These are phyloP conservation scores for Embidobia sp. DNA, from an alignment of 2,888 invertebrate genomes.

Conservation along the genomic window DNA sequence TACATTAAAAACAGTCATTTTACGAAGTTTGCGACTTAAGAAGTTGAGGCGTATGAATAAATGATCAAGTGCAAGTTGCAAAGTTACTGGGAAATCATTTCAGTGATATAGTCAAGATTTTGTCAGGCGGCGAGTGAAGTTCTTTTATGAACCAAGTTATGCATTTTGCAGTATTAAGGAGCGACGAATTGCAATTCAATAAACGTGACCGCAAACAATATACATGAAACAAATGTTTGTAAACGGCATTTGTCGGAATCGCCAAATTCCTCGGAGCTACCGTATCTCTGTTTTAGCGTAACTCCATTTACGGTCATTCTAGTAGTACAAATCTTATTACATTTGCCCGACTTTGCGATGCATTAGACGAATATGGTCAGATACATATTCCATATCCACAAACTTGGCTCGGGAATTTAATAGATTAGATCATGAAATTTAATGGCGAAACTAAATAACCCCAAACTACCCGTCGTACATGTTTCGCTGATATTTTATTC, in stretches of 20 bases:
- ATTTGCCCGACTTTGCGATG: slow-evolving; percentile 40
- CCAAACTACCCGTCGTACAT: slow-evolving; percentile 5
- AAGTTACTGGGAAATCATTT: slow-evolving; percentile 10
- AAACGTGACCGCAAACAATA: slow-evolving; percentile 2
- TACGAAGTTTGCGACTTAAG: too few relatives aligned
- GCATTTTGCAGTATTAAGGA: background rate
- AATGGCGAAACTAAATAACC: slow-evolving; percentile 34
- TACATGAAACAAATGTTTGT: slow-evolving; percentile 1
- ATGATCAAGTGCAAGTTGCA: slow-evolving; percentile 4
- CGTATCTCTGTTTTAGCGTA: slow-evolving; percentile 20
- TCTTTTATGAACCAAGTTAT: slow-evolving; percentile 2
- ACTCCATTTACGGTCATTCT: slow-evolving; percentile 33
- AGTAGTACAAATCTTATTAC: slow-evolving; percentile 50
- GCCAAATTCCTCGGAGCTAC: slow-evolving; percentile 13
- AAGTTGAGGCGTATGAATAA: slow-evolving; percentile 2
- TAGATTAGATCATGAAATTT: slow-evolving; percentile 40
- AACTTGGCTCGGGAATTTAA: slow-evolving; percentile 23
- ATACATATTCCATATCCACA: slow-evolving; percentile 32
- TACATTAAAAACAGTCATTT: too few relatives aligned
- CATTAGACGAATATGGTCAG: slow-evolving; percentile 47
- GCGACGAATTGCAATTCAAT: background rate
- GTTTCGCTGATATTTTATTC: slow-evolving; percentile 21
- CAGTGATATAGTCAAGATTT: slow-evolving; percentile 24
- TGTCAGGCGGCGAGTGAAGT: slow-evolving; percentile 22
- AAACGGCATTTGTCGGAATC: slow-evolving; percentile 19